These are phyloP conservation scores for Schrankia costaestrigalis DNA, from an alignment of 2,888 invertebrate species.

Conservation along the genomic window DNA sequence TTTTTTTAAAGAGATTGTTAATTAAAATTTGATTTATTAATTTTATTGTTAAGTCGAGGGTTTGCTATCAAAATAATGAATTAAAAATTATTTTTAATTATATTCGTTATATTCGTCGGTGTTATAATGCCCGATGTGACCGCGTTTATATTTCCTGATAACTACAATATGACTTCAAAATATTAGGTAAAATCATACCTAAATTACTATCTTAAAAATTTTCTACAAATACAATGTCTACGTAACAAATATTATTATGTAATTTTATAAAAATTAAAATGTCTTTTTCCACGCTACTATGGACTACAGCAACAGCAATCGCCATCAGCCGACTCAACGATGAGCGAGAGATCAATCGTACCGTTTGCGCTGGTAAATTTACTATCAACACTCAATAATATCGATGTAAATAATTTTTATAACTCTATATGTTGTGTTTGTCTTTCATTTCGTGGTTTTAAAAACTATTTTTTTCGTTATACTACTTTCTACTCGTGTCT, in stretches of 20 bases:
- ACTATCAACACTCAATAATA: slow-evolving; percentile 67
- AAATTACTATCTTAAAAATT: slow-evolving; percentile 36
- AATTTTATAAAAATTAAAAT: slow-evolving; percentile 19
- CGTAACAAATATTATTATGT: slow-evolving; percentile 1
- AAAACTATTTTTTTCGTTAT: slow-evolving; percentile 12
- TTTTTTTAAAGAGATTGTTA: slow-evolving; percentile 66
- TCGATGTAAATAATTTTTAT: slow-evolving; percentile 69
- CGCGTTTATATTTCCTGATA: too few species aligned
- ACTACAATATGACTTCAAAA: too few species aligned
- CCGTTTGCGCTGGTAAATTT: slow-evolving; percentile 79
- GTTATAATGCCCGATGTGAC: too few species aligned
- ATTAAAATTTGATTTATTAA: slow-evolving; percentile 78
- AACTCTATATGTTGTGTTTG: slow-evolving; percentile 33
- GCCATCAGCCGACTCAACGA: slow-evolving; percentile 76
- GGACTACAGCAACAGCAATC: slow-evolving; percentile 75
- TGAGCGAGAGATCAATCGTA: slow-evolving; percentile 76
- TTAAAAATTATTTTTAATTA: not conserved
- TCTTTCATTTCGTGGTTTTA: slow-evolving; percentile 3
- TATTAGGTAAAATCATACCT: too few species aligned
- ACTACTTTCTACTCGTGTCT: slow-evolving; percentile 1
- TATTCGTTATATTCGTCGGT: too few species aligned
- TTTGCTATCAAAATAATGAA: slow-evolving; percentile 47
- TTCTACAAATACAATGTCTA: not conserved
- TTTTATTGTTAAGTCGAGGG: slow-evolving; percentile 56
- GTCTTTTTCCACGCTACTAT: slow-evolving; percentile 59